Evolutionary conservation across 2,888 invertebrate genomes (phyloP), one percentile per base, ranked within the genome.

Genomic region (Pyrgus malvae): DNA sequence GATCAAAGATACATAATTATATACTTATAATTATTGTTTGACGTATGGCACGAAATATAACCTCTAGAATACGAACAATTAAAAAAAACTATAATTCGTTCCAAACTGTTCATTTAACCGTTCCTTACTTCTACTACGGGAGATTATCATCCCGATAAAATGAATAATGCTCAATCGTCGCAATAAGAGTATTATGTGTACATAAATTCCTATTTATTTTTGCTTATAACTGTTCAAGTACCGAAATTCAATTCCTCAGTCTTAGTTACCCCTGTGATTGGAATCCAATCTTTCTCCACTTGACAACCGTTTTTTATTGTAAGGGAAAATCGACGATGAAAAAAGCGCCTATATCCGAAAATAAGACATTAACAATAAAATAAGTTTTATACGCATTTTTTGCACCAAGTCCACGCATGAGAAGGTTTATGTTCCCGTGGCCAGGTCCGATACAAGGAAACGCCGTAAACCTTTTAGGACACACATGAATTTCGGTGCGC

Each of bases 381-480:
- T 62, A 48, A 60, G 55, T n/a, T 55, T 59, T 55, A 56, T 49
- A 50, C 50, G 44, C 55, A 38, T 51, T 55, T 54, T 57, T 35
- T 46, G 42, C 48, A 49, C 27, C 23, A 37, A 29, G 41, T 23
- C 54, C 48, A 59, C 56, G 55, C 59, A 40, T 55, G 55, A 42
- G 16, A 42, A 40, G 31, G 33, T 59, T 57, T 57, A 59, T 48
- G 29, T 11, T 35, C 48, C 29, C 16, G 11, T 17, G 46, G 5
- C 31, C 38, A 33, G 40, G 46, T 41, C 46, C 46, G 54, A 54
- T 55, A 61, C 59, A 61, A 59, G 69, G 62, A 63, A 63, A 66
- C 46, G 61, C 63, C 73, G 67, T 83, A 82, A 82, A 54, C 75
- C 49, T 79, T 83, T 82, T 79, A 82, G 77, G 72, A 60, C 60